Conservation (phyloP, 2,888 invertebrate species). For the Elegia similella region DNA sequence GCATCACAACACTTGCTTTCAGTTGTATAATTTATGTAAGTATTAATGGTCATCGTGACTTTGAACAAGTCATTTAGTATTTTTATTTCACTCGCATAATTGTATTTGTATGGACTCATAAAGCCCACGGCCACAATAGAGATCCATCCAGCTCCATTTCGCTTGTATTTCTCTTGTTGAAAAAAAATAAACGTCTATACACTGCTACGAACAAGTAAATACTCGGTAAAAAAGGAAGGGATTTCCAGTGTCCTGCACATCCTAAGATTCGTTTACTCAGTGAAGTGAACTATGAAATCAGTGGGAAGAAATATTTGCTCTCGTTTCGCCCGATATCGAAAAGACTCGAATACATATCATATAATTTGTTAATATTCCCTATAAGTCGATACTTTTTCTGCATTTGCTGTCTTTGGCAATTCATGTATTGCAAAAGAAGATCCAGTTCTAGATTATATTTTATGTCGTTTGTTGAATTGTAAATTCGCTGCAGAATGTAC, state of each 20-base stretch:
- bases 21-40: too few species aligned
- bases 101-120: too few species aligned
- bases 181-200: background rate
- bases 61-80: too few species aligned
- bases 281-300: constrained; percentile 14
- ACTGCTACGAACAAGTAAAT: background rate
- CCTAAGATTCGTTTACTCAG: constrained; percentile 10
- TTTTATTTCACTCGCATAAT: too few species aligned
- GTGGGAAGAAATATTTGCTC: constrained; percentile 1
- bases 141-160: too few species aligned
- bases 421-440: background rate
- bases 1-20: too few species aligned
- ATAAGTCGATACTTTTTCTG: background rate
- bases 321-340: background rate
- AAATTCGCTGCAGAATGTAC: constrained; percentile 8
- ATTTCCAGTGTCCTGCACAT: background rate
- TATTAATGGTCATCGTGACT: too few species aligned
- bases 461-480: constrained; percentile 13
- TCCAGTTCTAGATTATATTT: background rate
- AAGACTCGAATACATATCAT: background rate
- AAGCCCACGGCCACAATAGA: too few species aligned
- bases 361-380: constrained; percentile 2
- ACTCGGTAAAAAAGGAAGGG: background rate
- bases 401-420: background rate
- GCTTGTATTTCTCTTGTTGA: too few species aligned